Evolutionary conservation across 1,140 invertebrate species (phyloP).

Genomic region (Helicorthomorpha holstii): DNA sequence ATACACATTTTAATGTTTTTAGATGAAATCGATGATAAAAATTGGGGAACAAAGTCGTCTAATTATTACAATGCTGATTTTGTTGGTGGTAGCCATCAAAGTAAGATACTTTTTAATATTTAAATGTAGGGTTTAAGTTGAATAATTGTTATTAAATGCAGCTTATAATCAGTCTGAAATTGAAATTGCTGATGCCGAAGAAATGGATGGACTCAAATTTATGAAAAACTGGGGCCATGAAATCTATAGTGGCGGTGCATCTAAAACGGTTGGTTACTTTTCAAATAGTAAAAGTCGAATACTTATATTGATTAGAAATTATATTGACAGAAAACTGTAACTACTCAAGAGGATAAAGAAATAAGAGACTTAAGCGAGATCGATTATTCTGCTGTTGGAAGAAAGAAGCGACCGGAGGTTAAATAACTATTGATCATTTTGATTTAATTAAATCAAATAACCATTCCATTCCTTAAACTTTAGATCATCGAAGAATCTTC

Average conservation of each 20-base stretch:
- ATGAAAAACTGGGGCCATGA: no score
- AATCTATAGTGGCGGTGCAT: conserved; percentile 63
- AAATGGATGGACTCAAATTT: conserved; percentile 52
- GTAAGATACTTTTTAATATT: conserved; percentile 15
- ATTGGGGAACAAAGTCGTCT: conserved; percentile 66
- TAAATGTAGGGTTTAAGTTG: no score
- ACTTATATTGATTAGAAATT: conserved; percentile 31
- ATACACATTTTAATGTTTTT: background rate
- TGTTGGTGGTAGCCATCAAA: conserved; percentile 66
- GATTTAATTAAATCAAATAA: conserved; percentile 21
- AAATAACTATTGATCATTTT: conserved; percentile 24
- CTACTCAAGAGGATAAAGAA: conserved; percentile 13
- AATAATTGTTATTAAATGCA: background rate
- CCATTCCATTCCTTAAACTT: background rate
- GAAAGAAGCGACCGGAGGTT: no score
- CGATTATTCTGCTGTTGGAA: no score
- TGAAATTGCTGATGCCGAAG: conserved; percentile 47
- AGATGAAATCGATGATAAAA: conserved; percentile 53
- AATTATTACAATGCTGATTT: conserved; percentile 73
- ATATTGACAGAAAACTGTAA: conserved; percentile 25
- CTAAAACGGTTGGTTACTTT: conserved; percentile 58
- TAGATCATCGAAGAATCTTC: conserved; percentile 59
- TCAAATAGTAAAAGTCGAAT: conserved; percentile 62
- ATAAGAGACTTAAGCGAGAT: conserved; percentile 8
- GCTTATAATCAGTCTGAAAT: conserved; percentile 24